Evolutionary conservation across 2,797 vertebrate species (phyloP).

Genomic region (Lepus oiostolus): DNA sequence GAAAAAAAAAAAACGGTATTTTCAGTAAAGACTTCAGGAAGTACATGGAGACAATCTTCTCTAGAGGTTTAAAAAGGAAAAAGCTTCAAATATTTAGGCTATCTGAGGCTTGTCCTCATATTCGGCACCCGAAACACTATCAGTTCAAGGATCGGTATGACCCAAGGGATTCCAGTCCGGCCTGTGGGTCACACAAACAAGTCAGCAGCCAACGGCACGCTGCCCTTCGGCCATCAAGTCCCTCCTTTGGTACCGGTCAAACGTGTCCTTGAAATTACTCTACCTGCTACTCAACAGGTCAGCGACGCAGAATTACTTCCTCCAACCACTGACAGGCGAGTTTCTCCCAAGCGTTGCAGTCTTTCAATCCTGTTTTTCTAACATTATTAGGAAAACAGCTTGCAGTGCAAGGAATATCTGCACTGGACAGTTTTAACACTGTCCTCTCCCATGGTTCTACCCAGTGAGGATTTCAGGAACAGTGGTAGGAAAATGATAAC

Average conservation of each 20-base stretch:
- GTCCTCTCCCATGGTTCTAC: slow-evolving; percentile 19
- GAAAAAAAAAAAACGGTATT: background rate
- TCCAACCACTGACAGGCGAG: slow-evolving; percentile 49
- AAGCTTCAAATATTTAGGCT: slow-evolving; percentile 19
- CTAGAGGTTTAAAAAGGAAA: slow-evolving; percentile 33
- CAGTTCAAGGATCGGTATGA: slow-evolving; percentile 65
- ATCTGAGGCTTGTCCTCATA: slow-evolving; percentile 36
- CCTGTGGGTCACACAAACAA: slow-evolving; percentile 19
- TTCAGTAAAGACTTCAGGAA: slow-evolving; percentile 44
- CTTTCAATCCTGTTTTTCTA: slow-evolving; percentile 59
- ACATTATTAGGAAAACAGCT: slow-evolving; percentile 47
- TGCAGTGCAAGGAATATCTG: slow-evolving; percentile 16
- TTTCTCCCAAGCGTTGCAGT: background rate
- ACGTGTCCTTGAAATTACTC: slow-evolving; percentile 50
- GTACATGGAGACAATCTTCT: background rate
- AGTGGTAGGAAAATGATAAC: slow-evolving; percentile 41
- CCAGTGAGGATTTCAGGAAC: slow-evolving; percentile 62
- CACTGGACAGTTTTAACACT: slow-evolving; percentile 31
- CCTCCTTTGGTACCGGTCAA: background rate
- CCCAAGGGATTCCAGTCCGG: slow-evolving; percentile 1
- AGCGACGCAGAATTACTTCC: slow-evolving; percentile 32
- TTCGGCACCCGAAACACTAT: slow-evolving; percentile 28
- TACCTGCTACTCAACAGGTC: slow-evolving; percentile 57
- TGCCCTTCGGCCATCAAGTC: background rate
- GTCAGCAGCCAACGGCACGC: background rate